Base-by-base conservation (phyloP, 2,888 invertebrate genomes). In the Agrochola lota region DNA sequence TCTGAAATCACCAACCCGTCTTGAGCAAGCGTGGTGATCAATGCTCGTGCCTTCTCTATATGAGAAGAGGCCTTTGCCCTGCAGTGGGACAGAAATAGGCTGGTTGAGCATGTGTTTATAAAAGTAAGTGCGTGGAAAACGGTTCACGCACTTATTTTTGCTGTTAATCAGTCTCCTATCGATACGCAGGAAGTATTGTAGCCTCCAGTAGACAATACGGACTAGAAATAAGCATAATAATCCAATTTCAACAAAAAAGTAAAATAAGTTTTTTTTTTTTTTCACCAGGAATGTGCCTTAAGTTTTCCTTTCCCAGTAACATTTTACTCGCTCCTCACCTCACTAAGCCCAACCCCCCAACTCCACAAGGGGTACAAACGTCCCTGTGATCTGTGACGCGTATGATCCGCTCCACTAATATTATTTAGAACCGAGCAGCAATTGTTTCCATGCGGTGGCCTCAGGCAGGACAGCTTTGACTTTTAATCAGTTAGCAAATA, bases 401-500 rank as follows among this genome's bases (percentile, higher is more conserved):
- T 94, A 87, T 92, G 93, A 95, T 94, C 91, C 93, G 91, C 92
- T 92, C 87, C 86, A 90, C 95, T 95, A 96, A 96, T 95, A 96
- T 95, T 95, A 95, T 95, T 95, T 93, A 94, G 94, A 95, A 93
- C 93, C 89, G 91, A 89, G 89, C 81, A 84, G 90, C 91, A 91
- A 93, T 94, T 93, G 94, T 92, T 94, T 92, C 93, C 92, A 89
- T 91, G 94, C 92, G 93, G 93, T 91, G 88, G 93, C 94, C 92
- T 85, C 88, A 81, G 93, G 94, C 94, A 93, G 88, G 95, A 95
- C 95, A 94, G 94, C 94, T 94, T 94, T 95, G 94, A 95, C 95
- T 96, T 96, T 96, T 96, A 96, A 96, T 96, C 96, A 96, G 94
- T 94, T 91, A 89, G 93, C 95, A 95, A 96, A 96, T 94, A 95